Evolutionary conservation across 2,113 vertebrate genomes (phyloP).

Genomic region (Megaceryle torquata): DNA sequence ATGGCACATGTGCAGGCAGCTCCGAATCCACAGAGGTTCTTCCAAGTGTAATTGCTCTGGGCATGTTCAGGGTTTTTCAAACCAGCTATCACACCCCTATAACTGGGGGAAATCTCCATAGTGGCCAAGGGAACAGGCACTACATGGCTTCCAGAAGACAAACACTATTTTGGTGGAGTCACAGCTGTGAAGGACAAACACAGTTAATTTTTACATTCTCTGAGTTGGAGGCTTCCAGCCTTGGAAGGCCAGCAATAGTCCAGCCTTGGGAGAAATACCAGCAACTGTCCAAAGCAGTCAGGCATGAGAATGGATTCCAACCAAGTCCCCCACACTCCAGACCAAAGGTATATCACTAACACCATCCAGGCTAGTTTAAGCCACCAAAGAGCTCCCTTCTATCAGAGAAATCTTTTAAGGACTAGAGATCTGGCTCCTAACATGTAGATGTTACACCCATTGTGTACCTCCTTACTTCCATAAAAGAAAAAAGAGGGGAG

Average conservation of each 20-base stretch:
- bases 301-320: background rate
- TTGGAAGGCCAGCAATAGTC: background rate
- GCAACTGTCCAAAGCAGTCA: background rate
- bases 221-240: background rate
- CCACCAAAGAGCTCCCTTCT: background rate
- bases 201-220: background rate
- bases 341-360: background rate
- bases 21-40: background rate
- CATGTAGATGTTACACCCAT: fast-evolving
- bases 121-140: background rate
- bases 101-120: background rate
- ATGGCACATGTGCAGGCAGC: fast-evolving
- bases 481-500: background rate
- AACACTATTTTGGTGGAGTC: background rate
- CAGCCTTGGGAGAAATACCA: background rate
- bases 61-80: background rate
- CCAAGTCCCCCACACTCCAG: background rate
- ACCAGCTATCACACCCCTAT: background rate
- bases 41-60: background rate
- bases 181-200: background rate
- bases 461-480: background rate
- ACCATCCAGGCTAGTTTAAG: background rate
- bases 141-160: background rate
- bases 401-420: background rate
- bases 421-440: background rate